Evolutionary conservation across 2,113 vertebrate species (phyloP), one percentile per base, ranked within the genome.

Genomic region (Morone chrysops): DNA sequence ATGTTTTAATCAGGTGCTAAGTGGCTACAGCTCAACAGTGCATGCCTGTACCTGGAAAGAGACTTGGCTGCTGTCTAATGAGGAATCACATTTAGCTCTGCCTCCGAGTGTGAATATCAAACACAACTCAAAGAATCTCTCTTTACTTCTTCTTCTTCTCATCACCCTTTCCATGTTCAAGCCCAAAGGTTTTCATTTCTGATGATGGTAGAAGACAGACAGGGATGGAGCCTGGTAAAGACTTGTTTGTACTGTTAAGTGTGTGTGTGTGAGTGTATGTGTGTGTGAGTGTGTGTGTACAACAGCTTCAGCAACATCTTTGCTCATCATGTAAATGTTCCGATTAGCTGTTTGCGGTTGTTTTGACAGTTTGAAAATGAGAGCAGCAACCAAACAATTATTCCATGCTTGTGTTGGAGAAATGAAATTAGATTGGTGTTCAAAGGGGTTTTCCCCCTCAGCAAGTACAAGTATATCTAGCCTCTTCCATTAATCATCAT

Each of bases 1-100:
- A 87, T 90, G 81, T 94, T 93, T 92, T 93, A 94, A 93, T 92
- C 89, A 89, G 92, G 94, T 93, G 90, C 89, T 94, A 94, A 94
- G 91, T 94, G 92, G 92, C 83, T 93, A 86, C 84, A 92, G 88
- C 83, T 93, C 92, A 91, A 82, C 86, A 63, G 82, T 79, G 86
- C 86, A 80, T 85, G 90, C 75, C 83, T 88, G 65, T 87, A 87
- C 85, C 83, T 89, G 90, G 74, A 90, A 92, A 86, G 86, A 90
- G 81, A 66, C 87, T 81, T 82, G 75, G 84, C 79, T 78, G 70
- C 73, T 54, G 69, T 88, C 89, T 94, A 93, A 94, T 92, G 89
- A 93, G 92, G 84, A 81, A 81, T 82, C 88, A 85, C 77, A 86
- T 94, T 90, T 86, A 93, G 85, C 86, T 87, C 68, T 89, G 85